Conservation (phyloP, 1,140 invertebrate species). For the Dendrolimus punctatus region DNA sequence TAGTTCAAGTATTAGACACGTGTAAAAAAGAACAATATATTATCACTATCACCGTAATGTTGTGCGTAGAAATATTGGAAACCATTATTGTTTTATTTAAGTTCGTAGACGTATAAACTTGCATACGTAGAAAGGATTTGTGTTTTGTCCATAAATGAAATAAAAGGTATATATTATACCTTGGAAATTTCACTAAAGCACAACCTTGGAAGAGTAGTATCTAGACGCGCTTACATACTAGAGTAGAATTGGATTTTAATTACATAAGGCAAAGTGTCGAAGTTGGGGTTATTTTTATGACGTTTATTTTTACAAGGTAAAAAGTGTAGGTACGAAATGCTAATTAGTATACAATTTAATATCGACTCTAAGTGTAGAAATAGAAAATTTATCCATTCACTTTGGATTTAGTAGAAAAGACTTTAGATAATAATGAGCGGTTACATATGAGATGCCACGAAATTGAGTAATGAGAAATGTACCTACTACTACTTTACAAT, state of each 20-base stretch:
- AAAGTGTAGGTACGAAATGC: constrained; percentile 18
- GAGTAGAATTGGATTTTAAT: constrained; percentile 54
- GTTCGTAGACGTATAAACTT: constrained; percentile 34
- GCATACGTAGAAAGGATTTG: constrained; percentile 2
- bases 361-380: too few species aligned
- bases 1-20: constrained; percentile 11
- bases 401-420: neutral
- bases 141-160: constrained; percentile 38
- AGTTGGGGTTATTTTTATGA: constrained; percentile 48
- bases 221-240: constrained; percentile 64
- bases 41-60: constrained; percentile 51
- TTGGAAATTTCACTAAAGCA: constrained; percentile 66
- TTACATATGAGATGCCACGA: too few species aligned
- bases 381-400: too few species aligned
- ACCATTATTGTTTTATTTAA: constrained; percentile 20
- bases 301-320: constrained; percentile 7
- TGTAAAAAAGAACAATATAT: constrained; percentile 20
- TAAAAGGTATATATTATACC: constrained; percentile 33
- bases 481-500: constrained; percentile 3
- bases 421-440: too few species aligned
- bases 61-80: constrained; percentile 64
- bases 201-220: constrained; percentile 70
- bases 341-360: constrained; percentile 4
- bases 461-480: constrained; percentile 5
- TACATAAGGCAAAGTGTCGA: constrained; percentile 67